A percentile compares a stretch with the other conserved stretches of the same genome.
These are phyloP conservation scores for Mormyrops boulengeri DNA, from an alignment of 2,797 vertebrate species.

Conservation along the genomic window DNA sequence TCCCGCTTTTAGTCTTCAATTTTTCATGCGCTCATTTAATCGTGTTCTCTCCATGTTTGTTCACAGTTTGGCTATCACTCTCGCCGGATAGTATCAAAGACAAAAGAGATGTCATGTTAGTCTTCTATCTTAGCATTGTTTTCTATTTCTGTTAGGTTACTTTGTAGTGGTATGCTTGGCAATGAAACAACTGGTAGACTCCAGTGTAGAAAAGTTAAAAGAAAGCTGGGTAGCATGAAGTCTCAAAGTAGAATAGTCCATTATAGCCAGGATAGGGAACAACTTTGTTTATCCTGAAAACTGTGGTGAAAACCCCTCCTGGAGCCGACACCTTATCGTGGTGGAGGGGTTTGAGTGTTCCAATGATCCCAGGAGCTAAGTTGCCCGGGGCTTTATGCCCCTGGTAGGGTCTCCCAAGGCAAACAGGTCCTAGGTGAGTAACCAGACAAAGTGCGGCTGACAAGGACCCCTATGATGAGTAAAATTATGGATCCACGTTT, in stretches of 20 bases:
- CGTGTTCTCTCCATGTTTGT: not conserved
- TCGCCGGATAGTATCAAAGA: not conserved
- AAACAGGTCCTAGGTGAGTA: too few species aligned
- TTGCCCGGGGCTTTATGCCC: too few species aligned
- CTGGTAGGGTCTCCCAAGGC: too few species aligned
- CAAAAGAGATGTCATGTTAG: not conserved
- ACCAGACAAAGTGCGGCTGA: too few species aligned
- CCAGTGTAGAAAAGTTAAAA: not conserved
- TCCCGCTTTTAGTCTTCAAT: not conserved
- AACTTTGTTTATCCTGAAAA: not conserved
- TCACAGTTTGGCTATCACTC: not conserved
- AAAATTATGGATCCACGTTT: too few species aligned
- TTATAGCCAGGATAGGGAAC: not conserved
- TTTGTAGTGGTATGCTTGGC: not conserved
- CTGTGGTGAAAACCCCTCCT: not conserved
- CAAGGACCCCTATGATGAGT: too few species aligned
- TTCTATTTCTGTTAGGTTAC: not conserved
- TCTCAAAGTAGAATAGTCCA: not conserved
- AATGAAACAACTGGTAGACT: not conserved
- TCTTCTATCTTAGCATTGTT: not conserved
- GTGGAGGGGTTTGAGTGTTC: too few species aligned
- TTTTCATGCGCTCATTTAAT: not conserved
- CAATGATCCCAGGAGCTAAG: too few species aligned
- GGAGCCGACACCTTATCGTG: too few species aligned
- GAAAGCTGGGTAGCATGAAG: not conserved